Evolutionary conservation across 2,888 invertebrate genomes (phyloP).

Genomic region (Dasysyrphus tricinctus): DNA sequence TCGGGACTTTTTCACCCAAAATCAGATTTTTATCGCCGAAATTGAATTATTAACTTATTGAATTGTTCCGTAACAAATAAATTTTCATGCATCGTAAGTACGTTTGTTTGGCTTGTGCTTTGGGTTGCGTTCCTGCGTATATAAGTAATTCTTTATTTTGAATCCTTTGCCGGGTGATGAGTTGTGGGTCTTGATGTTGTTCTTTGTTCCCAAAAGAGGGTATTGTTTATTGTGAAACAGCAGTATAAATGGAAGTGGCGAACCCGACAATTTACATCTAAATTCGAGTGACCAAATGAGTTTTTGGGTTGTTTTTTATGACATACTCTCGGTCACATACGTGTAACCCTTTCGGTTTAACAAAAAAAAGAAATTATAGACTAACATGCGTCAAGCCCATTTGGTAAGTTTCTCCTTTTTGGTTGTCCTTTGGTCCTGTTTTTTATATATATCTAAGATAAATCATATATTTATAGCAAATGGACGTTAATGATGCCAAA

Average conservation of each 20-base stretch:
- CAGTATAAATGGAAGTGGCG: conserved; percentile 67
- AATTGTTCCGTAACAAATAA: conserved; percentile 78
- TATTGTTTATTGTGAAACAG: conserved; percentile 54
- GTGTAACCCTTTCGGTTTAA: conserved; percentile 53
- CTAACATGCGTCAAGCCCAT: conserved; percentile 68
- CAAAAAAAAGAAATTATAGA: conserved; percentile 12
- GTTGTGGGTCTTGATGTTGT: conserved; percentile 31
- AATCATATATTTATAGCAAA: conserved; percentile 71
- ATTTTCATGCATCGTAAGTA: conserved; percentile 78
- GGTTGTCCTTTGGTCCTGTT: conserved; percentile 14
- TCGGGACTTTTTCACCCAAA: conserved; percentile 69
- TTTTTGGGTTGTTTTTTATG: conserved; percentile 55
- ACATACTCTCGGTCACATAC: conserved; percentile 9
- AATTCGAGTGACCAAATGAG: conserved; percentile 74
- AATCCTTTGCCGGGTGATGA: conserved; percentile 40
- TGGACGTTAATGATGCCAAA: conserved; percentile 73
- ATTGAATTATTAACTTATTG: conserved; percentile 78
- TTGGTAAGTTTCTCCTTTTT: conserved; percentile 31
- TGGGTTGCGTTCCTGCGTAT: not conserved
- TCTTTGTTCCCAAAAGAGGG: conserved; percentile 20
- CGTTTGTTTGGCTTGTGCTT: conserved; percentile 59
- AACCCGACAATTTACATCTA: conserved; percentile 75
- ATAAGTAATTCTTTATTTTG: conserved; percentile 10
- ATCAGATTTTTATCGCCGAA: conserved; percentile 76
- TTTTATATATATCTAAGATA: conserved; percentile 33